A percentile compares a stretch with the other conserved stretches of the same genome.
Conservation (phyloP, 2,113 vertebrate species). For the Passer montanus region DNA sequence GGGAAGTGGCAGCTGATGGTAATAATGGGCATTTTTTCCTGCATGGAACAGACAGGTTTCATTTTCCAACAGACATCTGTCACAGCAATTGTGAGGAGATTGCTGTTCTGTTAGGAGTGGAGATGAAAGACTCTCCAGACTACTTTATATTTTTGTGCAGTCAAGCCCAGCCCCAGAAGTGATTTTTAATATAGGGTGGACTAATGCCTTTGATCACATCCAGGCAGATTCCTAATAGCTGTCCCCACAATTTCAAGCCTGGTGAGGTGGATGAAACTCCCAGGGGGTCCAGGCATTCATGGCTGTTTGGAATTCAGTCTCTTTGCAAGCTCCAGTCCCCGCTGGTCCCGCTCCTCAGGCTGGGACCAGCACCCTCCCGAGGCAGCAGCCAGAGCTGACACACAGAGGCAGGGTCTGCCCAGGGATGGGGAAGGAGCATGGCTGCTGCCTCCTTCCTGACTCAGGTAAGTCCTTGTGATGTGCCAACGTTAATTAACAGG, state of each 20-base stretch:
- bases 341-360: background rate
- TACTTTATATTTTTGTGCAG: background rate
- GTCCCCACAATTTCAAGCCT: background rate
- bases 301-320: background rate
- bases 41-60: background rate
- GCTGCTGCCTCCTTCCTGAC: background rate
- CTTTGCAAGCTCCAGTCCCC: background rate
- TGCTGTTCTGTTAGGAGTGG: background rate
- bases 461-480: background rate
- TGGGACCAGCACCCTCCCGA: background rate
- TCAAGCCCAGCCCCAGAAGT: background rate
- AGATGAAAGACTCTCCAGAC: background rate
- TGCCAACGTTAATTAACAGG: background rate
- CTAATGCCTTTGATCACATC: background rate
- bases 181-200: background rate
- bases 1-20: background rate
- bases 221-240: background rate
- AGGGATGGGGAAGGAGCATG: background rate
- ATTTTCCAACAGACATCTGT: background rate
- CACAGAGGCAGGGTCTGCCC: background rate
- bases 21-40: conserved; percentile 54
- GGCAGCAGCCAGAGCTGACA: conserved; percentile 3
- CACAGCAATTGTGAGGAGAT: background rate
- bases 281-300: background rate
- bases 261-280: background rate